Evolutionary conservation across 2,888 invertebrate genomes (phyloP).

Genomic region (Heliconius ismenius): DNA sequence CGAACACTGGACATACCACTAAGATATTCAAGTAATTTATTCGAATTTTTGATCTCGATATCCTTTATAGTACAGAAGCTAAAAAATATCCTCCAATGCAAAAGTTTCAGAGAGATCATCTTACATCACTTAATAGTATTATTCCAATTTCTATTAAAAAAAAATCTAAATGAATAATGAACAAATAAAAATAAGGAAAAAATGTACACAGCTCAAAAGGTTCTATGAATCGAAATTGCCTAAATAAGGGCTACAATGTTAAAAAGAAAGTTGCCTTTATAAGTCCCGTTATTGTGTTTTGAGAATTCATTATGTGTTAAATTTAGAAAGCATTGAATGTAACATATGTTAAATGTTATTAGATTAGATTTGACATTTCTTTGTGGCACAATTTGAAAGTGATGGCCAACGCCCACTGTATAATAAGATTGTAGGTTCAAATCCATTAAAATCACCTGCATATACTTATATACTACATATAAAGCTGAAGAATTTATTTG

Average conservation of each 20-base stretch:
- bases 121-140: too few relatives aligned
- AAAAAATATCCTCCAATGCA: too few relatives aligned
- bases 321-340: slow-evolving; percentile 21
- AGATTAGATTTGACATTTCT: slow-evolving; percentile 4
- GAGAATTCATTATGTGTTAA: slow-evolving; percentile 17
- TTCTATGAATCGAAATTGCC: slow-evolving; percentile 12
- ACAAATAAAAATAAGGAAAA: background rate
- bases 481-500: too few relatives aligned
- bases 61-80: too few relatives aligned
- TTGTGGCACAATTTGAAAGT: background rate
- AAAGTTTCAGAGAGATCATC: too few relatives aligned
- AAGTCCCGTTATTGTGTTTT: slow-evolving; percentile 14
- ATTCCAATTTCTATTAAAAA: too few relatives aligned
- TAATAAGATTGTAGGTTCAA: background rate
- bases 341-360: slow-evolving; percentile 5
- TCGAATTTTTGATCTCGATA: too few relatives aligned
- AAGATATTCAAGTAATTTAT: too few relatives aligned
- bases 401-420: background rate
- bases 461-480: too few relatives aligned
- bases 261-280: slow-evolving; percentile 14
- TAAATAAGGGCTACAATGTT: slow-evolving; percentile 21
- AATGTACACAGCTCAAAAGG: background rate
- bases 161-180: too few relatives aligned
- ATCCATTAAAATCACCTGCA: too few relatives aligned
- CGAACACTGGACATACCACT: too few relatives aligned